Evolutionary conservation across 1,140 invertebrate genomes (phyloP).

Genomic region (Sycophaga agraensis): DNA sequence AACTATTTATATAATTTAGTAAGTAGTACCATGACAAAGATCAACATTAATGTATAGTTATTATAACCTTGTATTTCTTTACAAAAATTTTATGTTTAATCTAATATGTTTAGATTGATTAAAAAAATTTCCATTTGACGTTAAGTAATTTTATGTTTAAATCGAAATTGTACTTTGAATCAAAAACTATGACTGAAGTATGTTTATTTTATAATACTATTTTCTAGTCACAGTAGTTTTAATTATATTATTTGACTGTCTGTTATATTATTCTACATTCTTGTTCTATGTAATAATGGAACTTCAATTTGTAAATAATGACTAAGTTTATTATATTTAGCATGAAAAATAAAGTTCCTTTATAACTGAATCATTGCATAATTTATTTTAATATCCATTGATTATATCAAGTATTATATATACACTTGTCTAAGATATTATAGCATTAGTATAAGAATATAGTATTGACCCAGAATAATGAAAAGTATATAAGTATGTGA

Average conservation of each 20-base stretch:
- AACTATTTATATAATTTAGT: too few relatives aligned
- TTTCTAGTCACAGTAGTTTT: conserved; percentile 45
- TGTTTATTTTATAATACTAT: conserved; percentile 37
- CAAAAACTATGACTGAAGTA: conserved; percentile 34
- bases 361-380: neutral
- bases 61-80: too few relatives aligned
- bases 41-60: neutral
- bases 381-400: neutral
- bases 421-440: too few relatives aligned
- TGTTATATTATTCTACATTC: conserved; percentile 34
- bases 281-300: conserved; percentile 36
- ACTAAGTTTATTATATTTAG: conserved; percentile 30
- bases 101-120: too few relatives aligned
- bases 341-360: conserved; percentile 35
- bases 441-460: too few relatives aligned
- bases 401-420: neutral
- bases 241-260: conserved; percentile 35
- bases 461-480: too few relatives aligned
- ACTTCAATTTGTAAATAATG: conserved; percentile 43
- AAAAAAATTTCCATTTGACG: neutral
- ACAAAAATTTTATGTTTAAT: too few relatives aligned
- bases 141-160: neutral
- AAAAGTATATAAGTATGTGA: too few relatives aligned
- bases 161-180: conserved; percentile 25
- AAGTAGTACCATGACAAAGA: conserved; percentile 18